These are phyloP conservation scores for Danaus plexippus DNA, from an alignment of 1,140 invertebrate genomes.

Conservation along the genomic window DNA sequence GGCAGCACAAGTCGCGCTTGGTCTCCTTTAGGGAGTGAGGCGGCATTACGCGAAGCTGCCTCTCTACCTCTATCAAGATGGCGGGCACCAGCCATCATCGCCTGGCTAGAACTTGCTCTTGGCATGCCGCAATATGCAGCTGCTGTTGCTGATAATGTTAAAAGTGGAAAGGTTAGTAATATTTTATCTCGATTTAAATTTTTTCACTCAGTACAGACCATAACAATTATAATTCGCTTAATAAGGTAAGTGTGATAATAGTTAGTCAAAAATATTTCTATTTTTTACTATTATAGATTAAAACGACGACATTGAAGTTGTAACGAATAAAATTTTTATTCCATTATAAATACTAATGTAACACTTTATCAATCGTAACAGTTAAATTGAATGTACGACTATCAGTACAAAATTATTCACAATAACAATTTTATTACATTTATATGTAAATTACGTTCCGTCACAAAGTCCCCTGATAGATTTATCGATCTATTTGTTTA, in stretches of 20 bases:
- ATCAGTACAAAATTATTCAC: conserved; percentile 14
- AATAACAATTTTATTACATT: conserved; percentile 20
- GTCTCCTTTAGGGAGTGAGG: conserved; percentile 79
- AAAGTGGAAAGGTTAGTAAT: conserved; percentile 88
- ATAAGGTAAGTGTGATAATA: too few species aligned
- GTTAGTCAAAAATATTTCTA: too few species aligned
- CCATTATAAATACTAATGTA: too few species aligned
- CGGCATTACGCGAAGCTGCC: conserved; percentile 86
- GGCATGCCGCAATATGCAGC: conserved; percentile 95
- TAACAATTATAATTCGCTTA: background rate
- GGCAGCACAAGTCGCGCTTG: conserved; percentile 70
- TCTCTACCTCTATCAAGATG: conserved; percentile 91
- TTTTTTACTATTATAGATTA: too few species aligned
- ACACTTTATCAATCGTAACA: too few species aligned
- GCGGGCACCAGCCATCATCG: conserved; percentile 92
- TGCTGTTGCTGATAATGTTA: conserved; percentile 91
- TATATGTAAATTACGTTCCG: conserved; percentile 20
- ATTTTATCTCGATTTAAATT: conserved; percentile 1
- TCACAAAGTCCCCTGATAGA: conserved; percentile 29
- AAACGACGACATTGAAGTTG: too few species aligned
- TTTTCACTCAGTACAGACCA: background rate
- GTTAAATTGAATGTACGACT: too few species aligned
- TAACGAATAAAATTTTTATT: too few species aligned
- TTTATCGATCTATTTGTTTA: conserved; percentile 35
- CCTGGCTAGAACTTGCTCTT: conserved; percentile 93